Base-by-base conservation (phyloP, 2,797 vertebrate species). In the Crocidura indochinensis region DNA sequence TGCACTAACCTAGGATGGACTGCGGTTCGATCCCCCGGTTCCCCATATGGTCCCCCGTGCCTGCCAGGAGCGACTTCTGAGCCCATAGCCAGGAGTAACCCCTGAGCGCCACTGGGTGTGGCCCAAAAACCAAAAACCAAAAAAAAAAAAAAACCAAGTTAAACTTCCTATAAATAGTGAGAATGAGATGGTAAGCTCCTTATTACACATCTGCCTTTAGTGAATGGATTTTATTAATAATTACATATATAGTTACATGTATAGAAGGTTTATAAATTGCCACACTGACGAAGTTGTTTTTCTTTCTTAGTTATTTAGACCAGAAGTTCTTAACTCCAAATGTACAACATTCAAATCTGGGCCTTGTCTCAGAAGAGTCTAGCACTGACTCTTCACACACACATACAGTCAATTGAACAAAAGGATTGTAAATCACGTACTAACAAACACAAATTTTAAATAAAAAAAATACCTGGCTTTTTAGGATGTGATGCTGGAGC, bases 401-500 rank as follows among this genome's bases (percentile, higher is more conserved):
- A 86, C 7, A 29, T 24, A 87, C 27, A 20, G 24, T 26, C 67
- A 87, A 46, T 51, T 83, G 71, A 53, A 85, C 84, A 87, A 27
- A 68, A 4, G 44, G n/a, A 84, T 29, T 82, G 78, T 44, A 80
- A 87, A 93, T 87, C 20, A 69, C n/a, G 7, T 84, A 89, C 14
- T 1, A 90, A 91, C 20, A 81, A 85, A 67, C 27, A 87, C 81
- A 83, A 88, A 38, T 19, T 68, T 47, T 62, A 82, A 88, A 87
- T 93, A 3, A 12, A 97, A 12, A 97, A 97, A 84, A 65, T 99
- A 99, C 99, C 99, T 99, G 98, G 95, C 95, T 99, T 99, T 97
- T 99, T 99, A 38, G 98, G 98, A 97, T 99, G 99, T 0, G 99
- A 98, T 60, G 98, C 98, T 74, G 99, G 99, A 75, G 99, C 98